These are phyloP conservation scores for Pomacea maculata DNA, from an alignment of 1,140 invertebrate genomes.

Conservation along the genomic window DNA sequence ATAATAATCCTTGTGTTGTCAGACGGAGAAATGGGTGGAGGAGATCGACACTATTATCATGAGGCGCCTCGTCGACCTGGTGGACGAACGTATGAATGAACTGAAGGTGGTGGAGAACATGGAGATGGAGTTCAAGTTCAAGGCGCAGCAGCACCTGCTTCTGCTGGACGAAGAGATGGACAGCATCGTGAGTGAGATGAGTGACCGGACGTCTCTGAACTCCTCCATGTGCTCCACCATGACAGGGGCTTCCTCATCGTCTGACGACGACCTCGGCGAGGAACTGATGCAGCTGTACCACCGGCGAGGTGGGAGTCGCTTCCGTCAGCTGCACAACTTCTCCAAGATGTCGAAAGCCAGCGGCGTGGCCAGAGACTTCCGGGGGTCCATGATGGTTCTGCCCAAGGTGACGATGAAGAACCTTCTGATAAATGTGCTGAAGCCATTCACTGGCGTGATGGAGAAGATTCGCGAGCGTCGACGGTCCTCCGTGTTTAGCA, in stretches of 20 bases:
- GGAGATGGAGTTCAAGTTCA: neutral
- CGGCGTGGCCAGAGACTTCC: neutral
- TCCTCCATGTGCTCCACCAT: slow-evolving; percentile 15
- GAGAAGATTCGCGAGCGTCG: neutral
- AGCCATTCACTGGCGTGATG: neutral
- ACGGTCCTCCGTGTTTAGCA: neutral
- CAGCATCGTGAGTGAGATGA: slow-evolving; percentile 31
- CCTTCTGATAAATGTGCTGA: neutral
- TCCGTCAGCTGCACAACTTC: neutral
- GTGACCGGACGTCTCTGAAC: slow-evolving; percentile 10
- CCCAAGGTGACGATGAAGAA: slow-evolving; percentile 12
- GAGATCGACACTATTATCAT: slow-evolving; percentile 25
- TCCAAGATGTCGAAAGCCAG: slow-evolving; percentile 11
- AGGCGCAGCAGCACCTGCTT: slow-evolving; percentile 24
- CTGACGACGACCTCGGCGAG: neutral
- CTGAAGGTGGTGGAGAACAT: neutral
- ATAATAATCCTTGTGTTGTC: too few relatives aligned
- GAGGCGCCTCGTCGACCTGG: slow-evolving; percentile 14
- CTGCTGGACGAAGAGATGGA: slow-evolving; percentile 38
- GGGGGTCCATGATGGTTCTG: slow-evolving; percentile 25
- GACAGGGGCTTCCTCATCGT: neutral
- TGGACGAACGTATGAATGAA: slow-evolving; percentile 8
- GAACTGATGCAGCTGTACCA: neutral
- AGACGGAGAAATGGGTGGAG: neutral
- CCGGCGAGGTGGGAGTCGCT: neutral